Conservation (phyloP, 2,113 vertebrate species). For the Nyctibius bracteatus region DNA sequence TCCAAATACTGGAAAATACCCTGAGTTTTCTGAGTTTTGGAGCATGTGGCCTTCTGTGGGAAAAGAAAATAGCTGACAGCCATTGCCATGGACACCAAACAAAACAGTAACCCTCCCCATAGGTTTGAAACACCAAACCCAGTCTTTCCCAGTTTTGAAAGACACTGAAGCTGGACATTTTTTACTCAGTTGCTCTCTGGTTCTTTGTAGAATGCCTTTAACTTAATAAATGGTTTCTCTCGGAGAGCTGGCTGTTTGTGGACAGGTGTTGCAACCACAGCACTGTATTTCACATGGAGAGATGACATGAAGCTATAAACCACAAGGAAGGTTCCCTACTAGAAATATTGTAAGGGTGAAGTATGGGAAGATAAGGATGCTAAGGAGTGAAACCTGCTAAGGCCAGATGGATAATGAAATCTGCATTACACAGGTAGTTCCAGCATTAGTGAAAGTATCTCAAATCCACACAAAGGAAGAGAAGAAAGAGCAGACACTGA, state of each 20-base stretch:
- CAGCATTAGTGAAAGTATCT: neutral
- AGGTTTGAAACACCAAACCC: neutral
- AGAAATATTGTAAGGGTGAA: neutral
- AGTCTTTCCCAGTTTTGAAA: neutral
- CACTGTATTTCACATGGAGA: neutral
- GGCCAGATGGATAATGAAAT: neutral
- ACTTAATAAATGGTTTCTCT: neutral
- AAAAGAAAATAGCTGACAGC: neutral
- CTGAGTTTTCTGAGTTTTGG: neutral
- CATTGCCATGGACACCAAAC: neutral
- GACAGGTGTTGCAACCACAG: neutral
- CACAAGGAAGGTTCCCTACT: neutral
- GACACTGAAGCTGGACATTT: neutral
- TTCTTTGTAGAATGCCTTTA: neutral
- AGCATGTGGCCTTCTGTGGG: neutral
- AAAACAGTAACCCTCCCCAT: neutral
- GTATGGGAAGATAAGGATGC: neutral
- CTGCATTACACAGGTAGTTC: neutral
- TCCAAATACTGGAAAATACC: neutral
- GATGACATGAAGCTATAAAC: neutral
- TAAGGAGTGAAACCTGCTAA: neutral
- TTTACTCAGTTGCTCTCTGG: neutral
- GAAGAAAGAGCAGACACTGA: neutral
- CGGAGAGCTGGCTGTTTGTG: neutral
- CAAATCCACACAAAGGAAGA: neutral